Conservation (phyloP, 2,113 vertebrate genomes). For the Erpornis zantholeuca region DNA sequence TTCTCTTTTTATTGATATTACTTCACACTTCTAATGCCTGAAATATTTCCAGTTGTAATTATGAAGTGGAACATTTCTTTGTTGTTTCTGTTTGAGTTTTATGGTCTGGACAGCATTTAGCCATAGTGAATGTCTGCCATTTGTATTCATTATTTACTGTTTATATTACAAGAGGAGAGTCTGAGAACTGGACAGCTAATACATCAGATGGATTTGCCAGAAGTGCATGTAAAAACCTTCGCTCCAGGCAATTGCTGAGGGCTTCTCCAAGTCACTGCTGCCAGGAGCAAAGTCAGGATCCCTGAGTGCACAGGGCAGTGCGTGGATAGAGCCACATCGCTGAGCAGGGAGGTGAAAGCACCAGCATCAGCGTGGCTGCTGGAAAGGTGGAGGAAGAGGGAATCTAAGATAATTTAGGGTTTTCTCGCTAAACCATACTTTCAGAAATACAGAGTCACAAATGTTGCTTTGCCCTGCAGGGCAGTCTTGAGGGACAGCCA, state of each 20-base stretch:
- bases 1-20: background rate
- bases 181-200: background rate
- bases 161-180: background rate
- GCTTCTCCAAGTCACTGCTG: background rate
- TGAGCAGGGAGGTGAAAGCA: background rate
- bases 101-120: background rate
- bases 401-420: background rate
- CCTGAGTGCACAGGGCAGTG: rapidly evolving
- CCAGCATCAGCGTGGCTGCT: rapidly evolving
- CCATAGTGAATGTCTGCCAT: background rate
- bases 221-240: background rate
- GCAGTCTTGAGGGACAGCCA: background rate
- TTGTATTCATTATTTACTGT: conserved; percentile 7
- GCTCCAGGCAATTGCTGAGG: background rate
- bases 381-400: background rate
- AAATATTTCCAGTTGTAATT: conserved; percentile 10
- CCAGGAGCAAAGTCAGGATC: background rate
- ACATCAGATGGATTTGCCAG: background rate
- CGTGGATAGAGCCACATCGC: rapidly evolving
- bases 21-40: background rate
- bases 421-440: background rate
- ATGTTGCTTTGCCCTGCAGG: background rate
- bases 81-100: conserved; percentile 16
- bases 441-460: background rate
- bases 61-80: background rate